These are phyloP conservation scores for Diadegma fenestrale DNA, from an alignment of 2,888 invertebrate species.

Conservation along the genomic window DNA sequence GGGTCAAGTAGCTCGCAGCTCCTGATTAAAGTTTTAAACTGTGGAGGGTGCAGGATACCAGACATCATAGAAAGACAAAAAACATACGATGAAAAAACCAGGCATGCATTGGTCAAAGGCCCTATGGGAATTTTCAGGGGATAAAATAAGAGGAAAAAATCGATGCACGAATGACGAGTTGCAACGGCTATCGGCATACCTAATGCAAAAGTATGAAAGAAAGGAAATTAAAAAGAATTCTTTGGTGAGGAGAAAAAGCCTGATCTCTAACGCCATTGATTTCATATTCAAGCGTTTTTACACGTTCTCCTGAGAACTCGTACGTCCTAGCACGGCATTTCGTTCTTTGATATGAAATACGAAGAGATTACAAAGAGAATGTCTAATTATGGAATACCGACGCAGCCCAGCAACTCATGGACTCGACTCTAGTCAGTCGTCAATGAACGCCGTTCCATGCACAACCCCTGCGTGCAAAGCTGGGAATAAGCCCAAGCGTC, in stretches of 20 bases:
- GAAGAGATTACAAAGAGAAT: conserved; percentile 2
- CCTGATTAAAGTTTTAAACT: not conserved
- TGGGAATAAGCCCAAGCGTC: too few relatives aligned
- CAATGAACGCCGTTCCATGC: not conserved
- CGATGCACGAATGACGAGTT: not conserved
- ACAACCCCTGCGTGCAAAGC: too few relatives aligned
- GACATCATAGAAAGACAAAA: not conserved
- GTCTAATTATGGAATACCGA: not conserved
- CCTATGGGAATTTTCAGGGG: not conserved
- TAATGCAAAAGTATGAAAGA: not conserved
- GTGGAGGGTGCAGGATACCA: not conserved
- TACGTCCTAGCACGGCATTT: not conserved
- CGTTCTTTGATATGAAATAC: not conserved
- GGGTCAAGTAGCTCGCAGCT: not conserved
- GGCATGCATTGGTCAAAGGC: not conserved
- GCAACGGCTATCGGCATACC: not conserved
- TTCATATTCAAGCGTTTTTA: not conserved
- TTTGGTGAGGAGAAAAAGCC: not conserved
- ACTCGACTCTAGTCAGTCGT: conserved; percentile 7
- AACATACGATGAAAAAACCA: not conserved
- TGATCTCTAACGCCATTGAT: not conserved
- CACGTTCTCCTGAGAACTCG: too few relatives aligned
- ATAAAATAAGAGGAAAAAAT: not conserved
- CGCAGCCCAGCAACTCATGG: not conserved
- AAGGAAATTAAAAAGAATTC: conserved; percentile 7